phyloP scores from a whole-genome alignment of 2,888 invertebrate genomes.

The Diarsia brunnea region DNA sequence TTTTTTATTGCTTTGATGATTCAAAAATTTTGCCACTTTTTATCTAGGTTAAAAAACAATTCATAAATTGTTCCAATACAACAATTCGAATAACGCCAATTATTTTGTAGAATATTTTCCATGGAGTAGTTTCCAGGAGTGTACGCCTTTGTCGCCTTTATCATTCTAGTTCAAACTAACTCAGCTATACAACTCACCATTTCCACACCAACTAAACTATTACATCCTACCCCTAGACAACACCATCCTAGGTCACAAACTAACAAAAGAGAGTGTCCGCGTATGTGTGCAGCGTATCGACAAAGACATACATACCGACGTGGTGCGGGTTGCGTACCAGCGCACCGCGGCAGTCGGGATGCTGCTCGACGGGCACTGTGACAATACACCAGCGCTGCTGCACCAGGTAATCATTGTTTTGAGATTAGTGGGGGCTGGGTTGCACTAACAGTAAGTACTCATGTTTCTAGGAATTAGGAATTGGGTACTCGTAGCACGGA shows the following conservation, averaged over 20 bases:
- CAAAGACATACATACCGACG: slow-evolving; percentile 26
- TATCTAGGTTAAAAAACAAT: background rate
- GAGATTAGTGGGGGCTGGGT: background rate
- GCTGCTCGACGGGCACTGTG: slow-evolving; percentile 75
- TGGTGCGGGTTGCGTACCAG: slow-evolving; percentile 66
- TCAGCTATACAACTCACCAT: background rate
- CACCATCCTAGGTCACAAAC: slow-evolving; percentile 56
- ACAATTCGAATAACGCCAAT: too few relatives aligned
- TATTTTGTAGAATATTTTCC: too few relatives aligned
- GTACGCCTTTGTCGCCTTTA: too few relatives aligned
- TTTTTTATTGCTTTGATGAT: too few relatives aligned
- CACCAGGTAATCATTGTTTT: slow-evolving; percentile 67
- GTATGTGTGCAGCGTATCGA: slow-evolving; percentile 68
- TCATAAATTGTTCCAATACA: background rate
- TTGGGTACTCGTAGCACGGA: background rate
- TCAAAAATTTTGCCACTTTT: background rate
- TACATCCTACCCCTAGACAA: slow-evolving; percentile 59
- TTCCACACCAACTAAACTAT: background rate
- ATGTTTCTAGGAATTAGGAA: background rate
- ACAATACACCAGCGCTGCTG: slow-evolving; percentile 63
- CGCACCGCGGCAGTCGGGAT: slow-evolving; percentile 74
- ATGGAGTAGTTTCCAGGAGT: too few relatives aligned
- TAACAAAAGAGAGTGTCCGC: slow-evolving; percentile 66
- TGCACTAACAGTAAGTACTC: background rate
- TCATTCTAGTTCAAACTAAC: background rate